These are phyloP conservation scores for Ceuthmochares aereus DNA, from an alignment of 2,113 vertebrate species.

Conservation along the genomic window DNA sequence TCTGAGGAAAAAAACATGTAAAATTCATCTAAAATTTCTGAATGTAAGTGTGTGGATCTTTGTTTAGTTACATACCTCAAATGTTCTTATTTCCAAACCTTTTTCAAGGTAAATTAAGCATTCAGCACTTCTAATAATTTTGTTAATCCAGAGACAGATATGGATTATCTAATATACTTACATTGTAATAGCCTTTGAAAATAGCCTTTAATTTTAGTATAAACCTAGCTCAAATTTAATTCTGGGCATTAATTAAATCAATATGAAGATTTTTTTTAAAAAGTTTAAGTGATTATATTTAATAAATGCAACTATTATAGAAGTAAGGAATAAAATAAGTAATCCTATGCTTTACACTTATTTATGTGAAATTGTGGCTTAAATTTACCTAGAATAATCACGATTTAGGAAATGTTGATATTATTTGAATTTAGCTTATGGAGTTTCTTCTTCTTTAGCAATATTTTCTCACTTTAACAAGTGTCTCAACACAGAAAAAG, in stretches of 20 bases:
- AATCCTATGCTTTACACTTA: background rate
- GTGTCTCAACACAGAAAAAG: background rate
- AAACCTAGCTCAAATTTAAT: background rate
- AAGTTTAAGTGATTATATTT: too few species aligned
- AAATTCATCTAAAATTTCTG: background rate
- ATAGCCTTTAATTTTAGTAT: background rate
- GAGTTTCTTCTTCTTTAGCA: background rate
- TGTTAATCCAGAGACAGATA: background rate
- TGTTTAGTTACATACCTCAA: background rate
- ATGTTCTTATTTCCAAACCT: background rate
- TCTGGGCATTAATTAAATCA: background rate
- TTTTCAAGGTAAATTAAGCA: background rate
- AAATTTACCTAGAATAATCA: background rate
- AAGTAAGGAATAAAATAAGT: background rate
- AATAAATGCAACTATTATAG: background rate
- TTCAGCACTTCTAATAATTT: background rate
- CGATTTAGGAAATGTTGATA: background rate
- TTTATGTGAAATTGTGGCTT: background rate
- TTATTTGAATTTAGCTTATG: background rate
- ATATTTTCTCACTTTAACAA: background rate
- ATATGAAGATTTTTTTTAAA: background rate
- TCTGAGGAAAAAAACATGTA: background rate
- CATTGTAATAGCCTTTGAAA: background rate
- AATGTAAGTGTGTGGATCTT: background rate
- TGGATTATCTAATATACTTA: background rate